Base-by-base conservation (phyloP, 2,113 vertebrate species). In the Ceratotherium simum region DNA sequence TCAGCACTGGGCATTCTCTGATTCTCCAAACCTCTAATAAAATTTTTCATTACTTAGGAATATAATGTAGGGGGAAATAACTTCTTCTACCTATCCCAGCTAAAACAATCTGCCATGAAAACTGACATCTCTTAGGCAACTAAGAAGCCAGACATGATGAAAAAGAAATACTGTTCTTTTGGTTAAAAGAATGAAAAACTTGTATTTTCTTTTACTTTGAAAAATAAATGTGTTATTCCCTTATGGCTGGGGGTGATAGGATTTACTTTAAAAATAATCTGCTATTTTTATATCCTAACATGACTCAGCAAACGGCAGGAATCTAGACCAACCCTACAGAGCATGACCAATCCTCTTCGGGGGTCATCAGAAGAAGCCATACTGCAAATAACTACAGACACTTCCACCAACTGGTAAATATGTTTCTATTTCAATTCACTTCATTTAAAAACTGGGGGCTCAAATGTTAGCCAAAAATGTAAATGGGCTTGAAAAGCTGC, bases 91-190 rank as follows among this genome's bases (percentile, higher is more conserved):
- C 79, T 80, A 58, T 81, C 36, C 51, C 81, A 85, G 65, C 39
- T 58, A 80, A 94, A 95, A 70, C 58, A 89, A 85, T 94, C 87
- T 94, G 54, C 70, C 54, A 88, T 64, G 72, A 92, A 93, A 93
- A 72, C 16, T 46, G 84, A 62, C 54, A 18, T 96, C 27, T 89
- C 89, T 70, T 72, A 86, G 83, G 90, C 70, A 97, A 76, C 87
- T 21, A 82, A 65, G 67, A 87, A 96, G 51, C 46, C n/a, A 82
- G 73, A 80, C 12, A 62, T 4, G 10, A 88, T 58, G 7, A 87
- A 46, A 95, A 93, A 54, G 36, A 95, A 94, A 90, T n/a, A 79
- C 42, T 78, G 31, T 39, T 94, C 70, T 82, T 96, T 95, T 90
- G 46, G 31, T 65, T 94, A 60, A 65, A 90, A 93, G 39, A 89